Evolutionary conservation across 2,797 vertebrate genomes (phyloP).

Genomic region (Peromyscus attwateri): DNA sequence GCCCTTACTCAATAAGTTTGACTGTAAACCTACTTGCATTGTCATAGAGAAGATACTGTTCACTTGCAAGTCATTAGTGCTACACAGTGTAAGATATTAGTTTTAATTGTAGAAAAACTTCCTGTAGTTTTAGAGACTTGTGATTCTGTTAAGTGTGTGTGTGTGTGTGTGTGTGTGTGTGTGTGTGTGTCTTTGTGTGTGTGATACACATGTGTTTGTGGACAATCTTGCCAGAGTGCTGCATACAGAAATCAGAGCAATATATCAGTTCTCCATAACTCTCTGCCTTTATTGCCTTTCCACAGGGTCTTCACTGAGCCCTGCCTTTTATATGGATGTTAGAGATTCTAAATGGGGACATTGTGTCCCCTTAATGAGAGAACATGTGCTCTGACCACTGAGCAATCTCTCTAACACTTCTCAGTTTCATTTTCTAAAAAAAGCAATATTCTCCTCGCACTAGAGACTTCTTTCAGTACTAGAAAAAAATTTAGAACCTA

Average conservation of each 20-base stretch:
- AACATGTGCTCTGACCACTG: background rate
- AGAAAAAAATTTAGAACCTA: background rate
- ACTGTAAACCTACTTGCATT: too few relatives aligned
- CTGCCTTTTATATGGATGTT: background rate
- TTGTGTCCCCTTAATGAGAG: background rate
- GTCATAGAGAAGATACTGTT: background rate
- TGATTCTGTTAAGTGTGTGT: background rate
- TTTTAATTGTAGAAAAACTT: background rate
- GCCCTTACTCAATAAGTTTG: accelerated
- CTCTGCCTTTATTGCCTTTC: background rate
- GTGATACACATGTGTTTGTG: background rate
- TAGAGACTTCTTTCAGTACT: background rate
- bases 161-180: background rate
- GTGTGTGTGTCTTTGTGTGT: background rate
- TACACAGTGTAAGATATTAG: background rate
- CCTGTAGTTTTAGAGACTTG: background rate
- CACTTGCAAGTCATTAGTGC: background rate
- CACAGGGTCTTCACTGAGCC: background rate
- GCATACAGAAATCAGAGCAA: background rate
- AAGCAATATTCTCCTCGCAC: background rate
- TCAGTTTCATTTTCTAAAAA: background rate
- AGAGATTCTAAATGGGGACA: background rate
- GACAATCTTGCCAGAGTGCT: background rate
- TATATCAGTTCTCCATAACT: background rate
- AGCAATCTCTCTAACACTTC: background rate